Evolutionary conservation across 2,888 invertebrate species (phyloP), one percentile per base, ranked within the genome.

Genomic region (Catocala fraxini): DNA sequence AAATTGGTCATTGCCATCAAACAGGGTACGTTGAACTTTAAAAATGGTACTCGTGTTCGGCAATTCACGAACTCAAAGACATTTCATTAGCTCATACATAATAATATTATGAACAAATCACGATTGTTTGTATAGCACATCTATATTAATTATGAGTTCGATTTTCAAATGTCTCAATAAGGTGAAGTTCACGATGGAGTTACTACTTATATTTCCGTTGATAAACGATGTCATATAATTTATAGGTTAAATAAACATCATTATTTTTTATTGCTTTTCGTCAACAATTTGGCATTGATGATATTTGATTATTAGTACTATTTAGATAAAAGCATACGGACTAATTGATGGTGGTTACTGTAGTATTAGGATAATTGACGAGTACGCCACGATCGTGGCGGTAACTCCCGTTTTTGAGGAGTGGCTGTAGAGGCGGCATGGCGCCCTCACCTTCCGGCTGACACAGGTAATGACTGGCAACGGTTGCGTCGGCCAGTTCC

Each of bases 41-140:
- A 6, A 51, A 9, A 45, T 33, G 48, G 52, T 62, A 59, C 42
- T 59, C 68, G 69, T 64, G 69, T 47, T 41, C 15, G 48, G 46
- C 54, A 56, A 56, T 68, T 74, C 56, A 58, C 46, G 45, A 45
- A 61, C 34, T 64, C 54, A 59, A 46, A 59, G 51, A 51, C 6
- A 59, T 56, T 63, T 59, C 51, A 73, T 62, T 61, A 68, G 55
- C 48, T 56, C 41, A 57, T 59, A 56, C 60, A 43, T 57, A 25
- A 25, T 25, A 25, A 25, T 25, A 25, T 25, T 25, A 70, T 59
- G 46, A 59, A 59, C 11, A 59, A 56, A 68, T 71, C 74, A 73
- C 73, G 73, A 65, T 52, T 70, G 6, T 46, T 45, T 51, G 13
- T 15, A 42, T 41, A 35, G 7, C 15, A 39, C 11, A 51, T 55